Conservation (phyloP, 2,797 vertebrate species). For the Pseudochirops cupreus region DNA sequence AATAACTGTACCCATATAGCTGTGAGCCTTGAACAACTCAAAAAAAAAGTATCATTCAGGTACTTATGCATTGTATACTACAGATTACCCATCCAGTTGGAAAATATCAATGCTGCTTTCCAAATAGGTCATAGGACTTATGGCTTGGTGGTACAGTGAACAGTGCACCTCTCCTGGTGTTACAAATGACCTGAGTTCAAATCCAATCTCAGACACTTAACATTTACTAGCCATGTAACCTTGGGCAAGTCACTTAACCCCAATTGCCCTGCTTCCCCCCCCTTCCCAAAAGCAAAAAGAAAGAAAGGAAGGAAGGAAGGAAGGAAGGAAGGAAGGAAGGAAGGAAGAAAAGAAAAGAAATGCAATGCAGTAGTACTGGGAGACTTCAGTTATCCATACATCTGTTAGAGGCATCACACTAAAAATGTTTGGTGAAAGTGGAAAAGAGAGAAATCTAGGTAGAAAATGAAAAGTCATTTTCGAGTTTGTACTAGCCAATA, state of each 20-base stretch:
- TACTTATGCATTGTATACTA: background rate
- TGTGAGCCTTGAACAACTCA: background rate
- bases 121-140: background rate
- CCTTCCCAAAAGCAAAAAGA: too few relatives aligned
- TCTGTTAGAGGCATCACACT: background rate
- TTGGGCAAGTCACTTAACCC: too few relatives aligned
- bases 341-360: background rate
- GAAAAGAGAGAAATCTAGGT: background rate
- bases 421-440: background rate
- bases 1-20: background rate
- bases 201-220: too few relatives aligned
- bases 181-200: too few relatives aligned
- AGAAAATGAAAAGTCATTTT: background rate
- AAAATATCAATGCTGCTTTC: background rate
- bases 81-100: background rate
- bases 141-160: too few relatives aligned
- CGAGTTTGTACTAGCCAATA: background rate
- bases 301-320: too few relatives aligned
- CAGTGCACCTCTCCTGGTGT: too few relatives aligned
- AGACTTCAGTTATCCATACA: background rate
- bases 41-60: background rate
- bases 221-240: too few relatives aligned
- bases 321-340: too few relatives aligned
- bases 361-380: background rate
- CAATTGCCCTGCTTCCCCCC: too few relatives aligned